Base-by-base conservation (phyloP, 2,113 vertebrate genomes). In the Oncorhynchus masou region DNA sequence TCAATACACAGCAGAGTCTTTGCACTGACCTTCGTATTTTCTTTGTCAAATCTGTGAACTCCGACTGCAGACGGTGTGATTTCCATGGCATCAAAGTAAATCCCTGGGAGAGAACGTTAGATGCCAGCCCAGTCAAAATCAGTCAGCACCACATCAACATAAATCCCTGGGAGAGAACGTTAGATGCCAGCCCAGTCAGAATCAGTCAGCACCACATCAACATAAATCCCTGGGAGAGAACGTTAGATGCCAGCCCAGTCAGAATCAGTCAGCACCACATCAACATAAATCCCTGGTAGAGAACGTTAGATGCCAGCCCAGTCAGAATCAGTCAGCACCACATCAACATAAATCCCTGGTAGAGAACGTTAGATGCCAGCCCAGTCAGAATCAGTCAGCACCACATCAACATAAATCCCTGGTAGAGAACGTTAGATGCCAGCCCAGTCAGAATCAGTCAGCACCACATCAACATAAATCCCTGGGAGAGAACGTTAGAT, bases 1-100 rank as follows among this genome's bases (percentile, higher is more conserved):
- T 29, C 24, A 67, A 5, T 22, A 7, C 2, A 22, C 59, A 12
- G n/a, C 31, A 70, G 54, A 70, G 54, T 8, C 70, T 25, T 20
- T 39, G 29, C 49, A 84, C 65, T 1, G 87, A 98, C 97, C 94
- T 93, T 85, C 11, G n/a, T 73, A 85, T 93, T 90, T 2, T 94
- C 84, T 3, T 73, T 69, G 78, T 93, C 91, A 74, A 98, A 97
- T 86, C 95, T 94, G 67, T 97, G 91, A 74, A 95, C 85, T 5
- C 97, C 97, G 0, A 85, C 84, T 0, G 92, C 93, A 51, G 94
- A 91, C 54, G 98, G 97, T 1, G 95, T 97, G 87, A 99, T 99
- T 91, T 99, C 98, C 95, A 95, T 92, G 7, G 93, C 93, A 76
- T 99, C 96, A 85, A 95, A 99, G 89, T 97, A 99, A 91, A 99